Percentiles rank a stretch among this genome's conserved stretches.
These are phyloP conservation scores for Picus viridis DNA, from an alignment of 2,797 vertebrate species.

Conservation along the genomic window DNA sequence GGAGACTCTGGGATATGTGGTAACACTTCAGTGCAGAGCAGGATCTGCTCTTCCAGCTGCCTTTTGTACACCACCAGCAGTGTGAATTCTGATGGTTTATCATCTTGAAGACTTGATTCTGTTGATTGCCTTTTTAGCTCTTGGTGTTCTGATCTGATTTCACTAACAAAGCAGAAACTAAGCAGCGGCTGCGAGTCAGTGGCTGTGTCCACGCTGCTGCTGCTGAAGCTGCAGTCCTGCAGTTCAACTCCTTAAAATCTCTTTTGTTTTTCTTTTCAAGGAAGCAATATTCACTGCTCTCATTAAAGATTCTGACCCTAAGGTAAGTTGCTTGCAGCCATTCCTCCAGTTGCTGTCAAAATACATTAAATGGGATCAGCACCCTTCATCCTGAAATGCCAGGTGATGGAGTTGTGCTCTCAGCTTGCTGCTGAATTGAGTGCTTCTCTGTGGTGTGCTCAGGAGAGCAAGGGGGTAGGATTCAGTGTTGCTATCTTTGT, in stretches of 20 bases:
- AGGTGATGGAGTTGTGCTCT: not conserved
- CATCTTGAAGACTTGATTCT: not conserved
- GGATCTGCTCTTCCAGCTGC: not conserved
- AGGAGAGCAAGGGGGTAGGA: not conserved
- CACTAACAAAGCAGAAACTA: not conserved
- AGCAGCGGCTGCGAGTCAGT: too few relatives aligned
- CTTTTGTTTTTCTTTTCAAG: constrained; percentile 52
- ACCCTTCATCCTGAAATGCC: too few relatives aligned
- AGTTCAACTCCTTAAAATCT: not conserved
- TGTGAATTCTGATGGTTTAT: not conserved
- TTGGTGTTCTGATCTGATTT: not conserved
- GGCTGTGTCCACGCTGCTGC: not conserved
- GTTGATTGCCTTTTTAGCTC: not conserved
- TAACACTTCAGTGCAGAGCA: not conserved
- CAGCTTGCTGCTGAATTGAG: not conserved
- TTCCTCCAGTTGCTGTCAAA: not conserved
- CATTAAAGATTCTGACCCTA: constrained; percentile 78
- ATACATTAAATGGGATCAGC: too few relatives aligned
- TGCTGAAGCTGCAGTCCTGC: not conserved
- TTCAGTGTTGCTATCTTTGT: not conserved
- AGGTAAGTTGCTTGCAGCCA: constrained; percentile 67
- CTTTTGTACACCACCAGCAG: not conserved
- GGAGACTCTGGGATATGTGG: rapidly evolving
- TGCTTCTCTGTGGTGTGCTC: too few relatives aligned
- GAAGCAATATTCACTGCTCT: constrained; percentile 82